These are phyloP conservation scores for Caenorhabditis latens DNA, from an alignment of 1,140 invertebrate genomes.

Conservation along the genomic window DNA sequence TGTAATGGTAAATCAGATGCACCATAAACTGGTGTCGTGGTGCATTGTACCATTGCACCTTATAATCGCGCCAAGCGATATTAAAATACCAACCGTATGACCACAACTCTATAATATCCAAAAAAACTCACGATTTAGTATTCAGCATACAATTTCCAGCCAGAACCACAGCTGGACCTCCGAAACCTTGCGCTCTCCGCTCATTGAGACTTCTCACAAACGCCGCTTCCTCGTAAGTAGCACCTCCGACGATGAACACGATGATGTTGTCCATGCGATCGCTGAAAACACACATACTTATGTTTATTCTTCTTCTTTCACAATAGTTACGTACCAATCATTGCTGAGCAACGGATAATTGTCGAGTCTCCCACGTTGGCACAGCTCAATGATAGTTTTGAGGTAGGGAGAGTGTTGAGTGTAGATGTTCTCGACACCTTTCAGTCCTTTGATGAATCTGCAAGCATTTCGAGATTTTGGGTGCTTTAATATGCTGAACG, in stretches of 20 bases:
- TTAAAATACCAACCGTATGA: no score
- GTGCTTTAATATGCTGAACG: constrained; percentile 25
- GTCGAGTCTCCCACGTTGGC: constrained; percentile 67
- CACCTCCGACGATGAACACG: constrained; percentile 94
- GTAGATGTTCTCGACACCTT: constrained; percentile 77
- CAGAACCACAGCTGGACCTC: constrained; percentile 85
- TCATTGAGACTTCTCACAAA: constrained; percentile 88
- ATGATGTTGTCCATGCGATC: constrained; percentile 86
- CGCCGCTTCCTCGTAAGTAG: constrained; percentile 94
- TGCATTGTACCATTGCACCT: no score
- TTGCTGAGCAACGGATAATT: constrained; percentile 25
- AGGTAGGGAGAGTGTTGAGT: constrained; percentile 77
- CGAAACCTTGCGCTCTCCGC: constrained; percentile 79
- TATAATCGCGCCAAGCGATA: no score
- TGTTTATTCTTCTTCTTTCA: neutral
- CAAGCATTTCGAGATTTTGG: constrained; percentile 11
- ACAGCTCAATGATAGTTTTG: constrained; percentile 70
- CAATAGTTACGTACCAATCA: neutral
- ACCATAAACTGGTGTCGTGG: no score
- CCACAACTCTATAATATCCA: neutral
- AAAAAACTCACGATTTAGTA: constrained; percentile 78
- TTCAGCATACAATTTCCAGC: constrained; percentile 94
- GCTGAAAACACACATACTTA: constrained; percentile 55
- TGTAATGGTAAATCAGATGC: no score
- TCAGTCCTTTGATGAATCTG: constrained; percentile 77